Percentiles rank a stretch among this genome's conserved stretches.
Conservation (phyloP, 2,113 vertebrate genomes). For the Reinhardtius hippoglossoides region DNA sequence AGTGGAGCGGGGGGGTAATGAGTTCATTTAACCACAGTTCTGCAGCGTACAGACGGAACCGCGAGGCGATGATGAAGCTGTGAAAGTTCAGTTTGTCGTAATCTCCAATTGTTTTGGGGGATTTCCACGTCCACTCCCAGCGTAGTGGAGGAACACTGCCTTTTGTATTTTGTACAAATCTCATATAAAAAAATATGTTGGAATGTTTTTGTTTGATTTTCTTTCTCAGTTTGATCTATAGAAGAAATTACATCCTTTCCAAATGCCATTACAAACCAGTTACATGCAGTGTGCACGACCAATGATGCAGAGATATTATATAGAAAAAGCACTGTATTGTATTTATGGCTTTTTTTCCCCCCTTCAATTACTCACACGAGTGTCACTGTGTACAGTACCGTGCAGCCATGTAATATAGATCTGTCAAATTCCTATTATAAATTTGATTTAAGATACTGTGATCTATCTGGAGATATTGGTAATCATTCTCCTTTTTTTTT, state of each 20-base stretch:
- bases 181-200: no score
- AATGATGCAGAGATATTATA: not conserved
- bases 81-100: not conserved
- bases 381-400: not conserved
- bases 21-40: constrained; percentile 34
- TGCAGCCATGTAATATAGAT: constrained; percentile 28
- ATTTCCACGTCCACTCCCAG: no score
- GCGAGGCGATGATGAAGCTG: constrained; percentile 34
- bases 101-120: not conserved
- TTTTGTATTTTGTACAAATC: no score
- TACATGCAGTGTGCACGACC: no score
- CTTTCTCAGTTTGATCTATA: not conserved
- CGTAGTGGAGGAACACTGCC: no score
- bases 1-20: constrained; percentile 18
- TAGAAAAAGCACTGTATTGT: not conserved
- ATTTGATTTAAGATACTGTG: constrained; percentile 38
- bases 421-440: constrained; percentile 32
- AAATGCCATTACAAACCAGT: not conserved
- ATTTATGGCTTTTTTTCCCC: not conserved
- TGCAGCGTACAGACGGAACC: not conserved
- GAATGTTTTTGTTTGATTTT: no score
- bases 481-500: constrained; percentile 43
- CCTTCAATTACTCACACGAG: not conserved
- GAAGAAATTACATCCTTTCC: not conserved
- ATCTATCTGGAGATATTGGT: constrained; percentile 18